These are phyloP conservation scores for Drosophila sordidula DNA, from an alignment of 2,888 invertebrate genomes.

Conservation along the genomic window DNA sequence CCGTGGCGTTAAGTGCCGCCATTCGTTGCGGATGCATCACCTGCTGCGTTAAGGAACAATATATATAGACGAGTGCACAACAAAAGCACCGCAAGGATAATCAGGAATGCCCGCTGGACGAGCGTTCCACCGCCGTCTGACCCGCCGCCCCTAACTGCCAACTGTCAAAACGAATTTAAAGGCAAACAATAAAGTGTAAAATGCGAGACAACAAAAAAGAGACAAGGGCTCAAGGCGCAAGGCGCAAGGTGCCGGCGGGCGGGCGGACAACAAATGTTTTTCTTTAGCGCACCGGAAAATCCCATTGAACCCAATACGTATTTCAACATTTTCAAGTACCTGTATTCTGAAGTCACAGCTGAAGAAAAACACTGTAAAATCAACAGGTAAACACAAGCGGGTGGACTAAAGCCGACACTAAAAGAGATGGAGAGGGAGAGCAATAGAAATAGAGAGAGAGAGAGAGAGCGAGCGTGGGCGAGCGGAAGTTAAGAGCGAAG, in stretches of 20 bases:
- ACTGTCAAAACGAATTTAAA: slow-evolving; percentile 68
- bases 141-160: slow-evolving; percentile 37
- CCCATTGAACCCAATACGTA: slow-evolving; percentile 54
- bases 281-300: slow-evolving; percentile 58
- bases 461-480: background rate
- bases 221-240: slow-evolving; percentile 36
- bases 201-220: slow-evolving; percentile 38
- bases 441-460: background rate
- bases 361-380: slow-evolving; percentile 13
- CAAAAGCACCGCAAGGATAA: slow-evolving; percentile 77
- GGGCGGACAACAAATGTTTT: slow-evolving; percentile 49
- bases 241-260: slow-evolving; percentile 44
- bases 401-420: background rate
- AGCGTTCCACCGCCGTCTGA: background rate
- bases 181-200: slow-evolving; percentile 58
- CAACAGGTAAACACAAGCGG: slow-evolving; percentile 50
- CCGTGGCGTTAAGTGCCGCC: slow-evolving; percentile 71
- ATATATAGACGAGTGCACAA: slow-evolving; percentile 21
- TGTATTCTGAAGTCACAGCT: slow-evolving; percentile 51
- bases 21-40: slow-evolving; percentile 63
- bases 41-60: slow-evolving; percentile 36
- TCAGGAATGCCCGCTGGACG: slow-evolving; percentile 51
- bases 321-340: slow-evolving; percentile 45
- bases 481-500: slow-evolving; percentile 21
- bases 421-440: background rate